Base-by-base conservation (phyloP, 2,113 vertebrate species). In the Charadrius vociferus region DNA sequence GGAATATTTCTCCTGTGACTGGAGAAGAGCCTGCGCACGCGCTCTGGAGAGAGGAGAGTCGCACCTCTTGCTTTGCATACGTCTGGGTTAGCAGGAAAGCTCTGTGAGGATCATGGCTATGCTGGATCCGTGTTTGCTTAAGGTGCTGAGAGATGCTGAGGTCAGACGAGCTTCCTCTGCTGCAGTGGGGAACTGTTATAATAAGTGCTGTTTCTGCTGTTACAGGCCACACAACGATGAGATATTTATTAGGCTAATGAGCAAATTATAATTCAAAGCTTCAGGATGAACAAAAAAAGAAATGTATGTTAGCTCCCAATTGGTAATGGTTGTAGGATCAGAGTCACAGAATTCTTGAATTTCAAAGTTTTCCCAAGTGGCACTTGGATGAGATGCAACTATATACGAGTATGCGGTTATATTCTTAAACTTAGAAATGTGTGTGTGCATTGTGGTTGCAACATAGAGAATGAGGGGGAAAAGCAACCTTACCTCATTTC, bases 161-260 rank as follows among this genome's bases (percentile, higher is more conserved):
- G 89, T 91, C 84, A 86, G 89, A 70, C 2, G 2, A 88, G 63
- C 91, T 96, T 95, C 80, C 75, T 82, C 58, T 90, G 88, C 88
- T 95, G 89, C 93, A 78, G 73, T 66, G 58, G 61, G 80, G 70
- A 95, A 18, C 85, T 84, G 83, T 75, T 95, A 13, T 43, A 85
- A 72, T 68, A 95, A 66, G 93, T 93, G 50, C 79, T 81, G 78
- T 91, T 92, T 81, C 86, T 95, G 91, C 93, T 96, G 72, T 89
- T 93, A 55, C 10, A 10, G 87, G 90, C 87, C 87, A 90, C 95
- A 95, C 95, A 96, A 84, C 36, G 87, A 92, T 52, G 86, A 91
- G 91, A 59, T 96, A 80, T 95, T 96, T 97, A 96, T 95, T 96
- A 95, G 96, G 88, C 88, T 97, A 97, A 95, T 95, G 94, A 97